phyloP scores from a whole-genome alignment of 2,113 vertebrate genomes.

The Callipepla californica region DNA sequence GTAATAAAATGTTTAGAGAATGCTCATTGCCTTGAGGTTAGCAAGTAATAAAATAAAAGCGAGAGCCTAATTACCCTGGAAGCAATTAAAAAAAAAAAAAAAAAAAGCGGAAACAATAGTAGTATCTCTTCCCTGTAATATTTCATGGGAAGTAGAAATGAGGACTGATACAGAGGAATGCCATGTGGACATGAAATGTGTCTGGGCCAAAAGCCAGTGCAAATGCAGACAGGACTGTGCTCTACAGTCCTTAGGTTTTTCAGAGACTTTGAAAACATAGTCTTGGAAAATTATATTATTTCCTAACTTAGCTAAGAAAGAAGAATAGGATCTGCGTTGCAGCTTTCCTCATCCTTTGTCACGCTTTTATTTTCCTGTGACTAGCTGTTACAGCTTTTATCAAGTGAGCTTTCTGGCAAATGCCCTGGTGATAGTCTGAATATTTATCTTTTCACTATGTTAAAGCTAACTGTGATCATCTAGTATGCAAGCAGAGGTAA shows the following conservation, averaged over 20 bases:
- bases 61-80: background rate
- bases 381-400: background rate
- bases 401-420: background rate
- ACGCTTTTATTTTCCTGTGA: background rate
- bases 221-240: fast-evolving
- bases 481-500: background rate
- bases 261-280: background rate
- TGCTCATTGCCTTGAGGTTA: background rate
- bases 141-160: background rate
- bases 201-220: background rate
- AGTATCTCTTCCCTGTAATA: fast-evolving
- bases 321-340: fast-evolving
- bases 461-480: background rate
- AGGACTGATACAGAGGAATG: background rate
- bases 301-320: background rate
- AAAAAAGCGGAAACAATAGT: background rate
- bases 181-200: fast-evolving
- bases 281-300: background rate
- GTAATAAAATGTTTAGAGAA: background rate
- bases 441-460: fast-evolving
- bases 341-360: background rate
- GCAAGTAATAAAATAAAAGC: background rate
- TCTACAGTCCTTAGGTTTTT: background rate
- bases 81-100: background rate
- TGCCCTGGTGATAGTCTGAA: background rate